Percentiles rank a stretch among this genome's conserved stretches.
Conservation (phyloP, 2,888 invertebrate species). For the Drosophila borborema region DNA sequence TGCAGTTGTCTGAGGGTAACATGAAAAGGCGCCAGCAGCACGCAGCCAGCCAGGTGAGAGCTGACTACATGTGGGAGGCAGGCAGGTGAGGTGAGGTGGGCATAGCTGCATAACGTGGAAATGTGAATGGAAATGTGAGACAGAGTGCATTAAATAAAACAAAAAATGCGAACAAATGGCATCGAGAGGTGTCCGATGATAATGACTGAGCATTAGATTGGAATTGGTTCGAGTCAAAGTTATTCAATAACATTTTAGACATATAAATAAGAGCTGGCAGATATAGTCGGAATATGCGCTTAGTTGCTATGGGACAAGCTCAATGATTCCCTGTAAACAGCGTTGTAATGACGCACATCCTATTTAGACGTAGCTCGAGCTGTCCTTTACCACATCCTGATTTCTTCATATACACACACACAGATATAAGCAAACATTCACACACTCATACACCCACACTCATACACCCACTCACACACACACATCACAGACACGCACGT, state of each 20-base stretch:
- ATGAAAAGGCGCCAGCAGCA: neutral
- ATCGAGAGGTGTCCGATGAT: neutral
- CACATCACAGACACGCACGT: neutral
- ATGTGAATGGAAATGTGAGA: neutral
- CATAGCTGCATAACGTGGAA: no score
- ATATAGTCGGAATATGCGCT: neutral
- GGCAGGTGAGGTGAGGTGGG: neutral
- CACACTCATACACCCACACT: neutral
- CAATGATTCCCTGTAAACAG: neutral
- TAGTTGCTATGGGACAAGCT: neutral
- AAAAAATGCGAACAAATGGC: neutral
- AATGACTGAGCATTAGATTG: neutral
- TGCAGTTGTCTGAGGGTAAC: neutral
- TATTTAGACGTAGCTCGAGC: neutral
- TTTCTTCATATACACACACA: neutral
- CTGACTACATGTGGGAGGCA: neutral
- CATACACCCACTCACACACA: neutral
- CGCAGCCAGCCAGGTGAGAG: conserved; percentile 1
- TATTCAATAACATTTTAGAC: neutral
- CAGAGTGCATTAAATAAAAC: neutral
- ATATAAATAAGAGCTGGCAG: neutral
- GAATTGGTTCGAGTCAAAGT: neutral
- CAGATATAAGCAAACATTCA: neutral
- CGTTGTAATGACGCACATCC: neutral
- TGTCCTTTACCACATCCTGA: neutral